Evolutionary conservation across 2,113 vertebrate genomes (phyloP).

Genomic region (Burhinus bistriatus): DNA sequence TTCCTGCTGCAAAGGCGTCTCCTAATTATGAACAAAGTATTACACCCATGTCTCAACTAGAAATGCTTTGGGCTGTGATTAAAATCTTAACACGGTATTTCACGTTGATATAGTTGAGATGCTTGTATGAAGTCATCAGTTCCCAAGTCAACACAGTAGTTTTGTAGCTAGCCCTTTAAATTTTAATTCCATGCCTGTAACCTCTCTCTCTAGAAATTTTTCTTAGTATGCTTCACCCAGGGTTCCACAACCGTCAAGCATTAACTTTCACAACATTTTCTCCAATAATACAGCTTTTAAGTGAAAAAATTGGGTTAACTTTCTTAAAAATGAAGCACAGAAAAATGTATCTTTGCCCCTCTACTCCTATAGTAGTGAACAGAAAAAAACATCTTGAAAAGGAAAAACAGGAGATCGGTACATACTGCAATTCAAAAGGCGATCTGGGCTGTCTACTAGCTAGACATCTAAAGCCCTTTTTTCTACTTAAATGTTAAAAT

Average conservation of each 20-base stretch:
- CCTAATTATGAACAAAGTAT: slow-evolving; percentile 11
- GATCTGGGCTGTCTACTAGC: neutral
- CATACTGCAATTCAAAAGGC: neutral
- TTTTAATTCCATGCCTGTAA: slow-evolving; percentile 12
- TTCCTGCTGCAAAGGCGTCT: slow-evolving; percentile 8
- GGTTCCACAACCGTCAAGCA: neutral
- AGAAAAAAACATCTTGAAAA: slow-evolving; percentile 6
- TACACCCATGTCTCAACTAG: neutral
- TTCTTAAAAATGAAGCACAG: slow-evolving; percentile 26
- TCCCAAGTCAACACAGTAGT: neutral
- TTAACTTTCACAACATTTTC: slow-evolving; percentile 19
- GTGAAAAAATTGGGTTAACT: neutral
- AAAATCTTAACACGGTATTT: neutral
- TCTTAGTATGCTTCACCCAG: neutral
- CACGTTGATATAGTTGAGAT: neutral
- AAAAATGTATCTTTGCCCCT: neutral
- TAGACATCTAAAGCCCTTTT: neutral
- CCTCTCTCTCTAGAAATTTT: neutral
- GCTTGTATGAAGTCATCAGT: slow-evolving; percentile 6
- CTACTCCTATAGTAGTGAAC: neutral
- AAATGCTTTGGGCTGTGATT: neutral
- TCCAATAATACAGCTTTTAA: slow-evolving; percentile 32
- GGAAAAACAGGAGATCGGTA: neutral
- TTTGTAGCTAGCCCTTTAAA: slow-evolving; percentile 15
- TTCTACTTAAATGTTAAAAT: neutral